Evolutionary conservation across 2,113 vertebrate genomes (phyloP), one percentile per base, ranked within the genome.

Genomic region (Ceyx melanurus): DNA sequence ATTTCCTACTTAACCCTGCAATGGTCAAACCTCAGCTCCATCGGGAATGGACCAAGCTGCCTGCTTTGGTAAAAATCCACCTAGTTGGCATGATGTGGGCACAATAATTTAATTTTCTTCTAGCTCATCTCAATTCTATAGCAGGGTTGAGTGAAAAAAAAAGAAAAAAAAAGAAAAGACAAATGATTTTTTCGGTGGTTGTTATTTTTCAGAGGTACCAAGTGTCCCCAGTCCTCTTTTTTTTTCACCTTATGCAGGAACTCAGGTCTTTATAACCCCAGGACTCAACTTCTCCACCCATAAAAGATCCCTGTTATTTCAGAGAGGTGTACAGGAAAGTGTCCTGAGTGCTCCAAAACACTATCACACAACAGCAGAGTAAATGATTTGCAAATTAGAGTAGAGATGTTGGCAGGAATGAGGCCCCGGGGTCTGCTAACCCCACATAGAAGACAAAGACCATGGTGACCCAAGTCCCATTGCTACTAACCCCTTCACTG

Each of bases 11-110:
- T 83, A 6, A 42, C 8, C 11, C 50, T 70, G 43, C 46, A 51
- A 37, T 4, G 40, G 19, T 33, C 28, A 88, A 70, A 62, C 11
- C 13, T 40, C 64, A 28, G 31, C 50, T 42, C 67, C 26, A 50
- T 20, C 74, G 77, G 23, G 5, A 83, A 53, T 10, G 37, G 22
- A 48, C 46, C 3, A 1, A 48, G 37, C 6, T 11, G 9, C 11
- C 42, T 61, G 17, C 29, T 78, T 13, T 42, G 74, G 16, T 25
- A 17, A 77, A 66, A 33, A 75, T 45, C 65, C 37, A 22, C 17
- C 37, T 62, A 45, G 13, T 3, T 0, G 0, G 0, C 46, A 62
- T 8, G 4, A 50, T 11, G 4, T 4, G 14, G 20, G n/a, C 16
- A 22, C 11, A 42, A 14, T 10, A 5, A 40, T 37, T 65, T 35